Evolutionary conservation across 2,888 invertebrate species (phyloP).

Genomic region (Sarcophaga carnaria): DNA sequence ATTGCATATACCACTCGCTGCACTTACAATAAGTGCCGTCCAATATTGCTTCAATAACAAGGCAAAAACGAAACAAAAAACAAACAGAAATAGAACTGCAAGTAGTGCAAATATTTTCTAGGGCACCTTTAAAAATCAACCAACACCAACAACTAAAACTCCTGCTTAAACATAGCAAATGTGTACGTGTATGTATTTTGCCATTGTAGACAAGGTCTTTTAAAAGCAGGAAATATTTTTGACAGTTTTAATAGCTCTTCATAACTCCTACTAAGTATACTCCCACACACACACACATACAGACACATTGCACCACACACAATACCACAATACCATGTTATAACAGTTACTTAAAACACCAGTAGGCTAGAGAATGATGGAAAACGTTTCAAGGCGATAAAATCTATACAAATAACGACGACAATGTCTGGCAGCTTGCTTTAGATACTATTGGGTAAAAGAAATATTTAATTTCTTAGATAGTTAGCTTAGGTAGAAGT

Average conservation of each 20-base stretch:
- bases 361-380: slow-evolving; percentile 23
- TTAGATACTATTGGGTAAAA: not conserved
- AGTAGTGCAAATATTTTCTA: too few relatives aligned
- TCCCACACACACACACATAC: not conserved
- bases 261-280: slow-evolving; percentile 37
- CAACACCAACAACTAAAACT: slow-evolving; percentile 2
- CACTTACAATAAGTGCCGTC: too few relatives aligned
- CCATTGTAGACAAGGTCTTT: slow-evolving; percentile 23
- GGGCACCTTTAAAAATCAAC: not conserved
- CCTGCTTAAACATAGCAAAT: not conserved
- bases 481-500: too few relatives aligned
- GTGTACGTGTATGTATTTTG: not conserved
- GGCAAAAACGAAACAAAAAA: too few relatives aligned
- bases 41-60: too few relatives aligned
- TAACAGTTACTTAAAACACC: not conserved
- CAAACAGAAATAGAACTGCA: too few relatives aligned
- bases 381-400: not conserved
- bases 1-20: not conserved
- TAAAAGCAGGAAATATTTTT: slow-evolving; percentile 52
- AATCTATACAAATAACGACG: not conserved
- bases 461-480: not conserved
- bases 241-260: slow-evolving; percentile 51
- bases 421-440: not conserved
- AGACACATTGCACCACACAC: not conserved
- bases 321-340: not conserved